Conservation (phyloP, 2,113 vertebrate genomes). For the Ameiurus melas region DNA sequence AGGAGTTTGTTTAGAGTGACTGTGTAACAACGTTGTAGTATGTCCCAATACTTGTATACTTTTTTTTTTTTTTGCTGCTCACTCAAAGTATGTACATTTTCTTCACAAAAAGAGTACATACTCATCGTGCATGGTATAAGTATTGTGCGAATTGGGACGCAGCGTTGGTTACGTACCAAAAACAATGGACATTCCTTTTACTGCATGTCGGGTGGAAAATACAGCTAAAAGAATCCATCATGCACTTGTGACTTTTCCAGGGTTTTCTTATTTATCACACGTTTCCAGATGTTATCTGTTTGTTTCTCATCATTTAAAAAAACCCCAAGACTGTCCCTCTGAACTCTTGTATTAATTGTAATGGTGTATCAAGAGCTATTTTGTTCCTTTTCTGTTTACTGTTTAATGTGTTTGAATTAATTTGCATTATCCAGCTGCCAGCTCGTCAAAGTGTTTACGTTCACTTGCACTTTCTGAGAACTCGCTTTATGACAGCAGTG, state of each 20-base stretch:
- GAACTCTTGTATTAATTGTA: background rate
- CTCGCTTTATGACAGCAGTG: background rate
- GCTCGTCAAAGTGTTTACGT: background rate
- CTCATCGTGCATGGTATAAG: no score
- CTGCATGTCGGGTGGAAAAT: background rate
- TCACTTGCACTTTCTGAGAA: background rate
- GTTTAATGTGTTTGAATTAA: background rate
- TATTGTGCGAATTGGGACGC: no score
- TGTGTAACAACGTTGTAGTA: no score
- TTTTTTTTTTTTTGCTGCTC: no score
- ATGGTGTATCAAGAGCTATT: background rate
- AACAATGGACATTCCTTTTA: background rate
- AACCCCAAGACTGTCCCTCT: background rate
- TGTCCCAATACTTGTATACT: no score
- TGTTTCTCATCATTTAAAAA: background rate
- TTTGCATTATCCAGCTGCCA: background rate
- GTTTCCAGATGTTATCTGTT: background rate
- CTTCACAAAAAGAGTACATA: no score
- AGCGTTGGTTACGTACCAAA: background rate
- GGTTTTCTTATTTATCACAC: background rate
- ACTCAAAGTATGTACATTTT: no score
- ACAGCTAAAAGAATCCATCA: background rate
- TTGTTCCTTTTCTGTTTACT: background rate
- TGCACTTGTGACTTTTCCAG: background rate
- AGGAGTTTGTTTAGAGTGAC: no score